These are phyloP conservation scores for Anolis apletophallus DNA, from an alignment of 2,797 vertebrate species.

Conservation along the genomic window DNA sequence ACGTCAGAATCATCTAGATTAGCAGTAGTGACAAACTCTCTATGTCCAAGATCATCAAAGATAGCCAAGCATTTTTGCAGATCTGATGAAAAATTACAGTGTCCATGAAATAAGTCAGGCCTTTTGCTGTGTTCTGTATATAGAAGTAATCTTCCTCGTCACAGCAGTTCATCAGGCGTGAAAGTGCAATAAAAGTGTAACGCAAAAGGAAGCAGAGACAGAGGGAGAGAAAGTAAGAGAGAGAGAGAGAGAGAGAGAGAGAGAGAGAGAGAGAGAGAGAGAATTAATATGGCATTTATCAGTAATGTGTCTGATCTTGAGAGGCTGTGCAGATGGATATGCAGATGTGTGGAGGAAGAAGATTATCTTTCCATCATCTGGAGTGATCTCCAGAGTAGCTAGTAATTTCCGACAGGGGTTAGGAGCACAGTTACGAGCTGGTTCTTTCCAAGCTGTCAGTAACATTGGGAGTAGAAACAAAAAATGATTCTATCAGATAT, in stretches of 20 bases:
- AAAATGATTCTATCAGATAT: not conserved
- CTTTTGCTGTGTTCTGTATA: conserved; percentile 31
- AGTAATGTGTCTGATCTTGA: conserved; percentile 78
- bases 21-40: not conserved
- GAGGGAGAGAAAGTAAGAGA: too few species aligned
- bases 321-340: conserved; percentile 81
- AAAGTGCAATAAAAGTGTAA: conserved; percentile 61
- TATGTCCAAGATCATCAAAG: conserved; percentile 32
- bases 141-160: conserved; percentile 51
- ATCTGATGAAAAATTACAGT: conserved; percentile 55
- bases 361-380: conserved; percentile 73
- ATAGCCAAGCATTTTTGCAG: conserved; percentile 25
- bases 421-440: conserved; percentile 41
- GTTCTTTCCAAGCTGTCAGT: conserved; percentile 14
- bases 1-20: not conserved
- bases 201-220: conserved; percentile 17
- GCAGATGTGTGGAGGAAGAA: conserved; percentile 80
- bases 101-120: conserved; percentile 39
- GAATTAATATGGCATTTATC: conserved; percentile 77
- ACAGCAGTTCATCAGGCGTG: conserved; percentile 58
- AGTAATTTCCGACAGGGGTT: conserved; percentile 57
- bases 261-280: conserved; percentile 18
- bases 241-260: conserved; percentile 31
- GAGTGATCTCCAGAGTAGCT: conserved; percentile 67
- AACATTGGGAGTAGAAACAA: conserved; percentile 47